Evolutionary conservation across 2,113 vertebrate species (phyloP).

Genomic region (Hoplias malabaricus): DNA sequence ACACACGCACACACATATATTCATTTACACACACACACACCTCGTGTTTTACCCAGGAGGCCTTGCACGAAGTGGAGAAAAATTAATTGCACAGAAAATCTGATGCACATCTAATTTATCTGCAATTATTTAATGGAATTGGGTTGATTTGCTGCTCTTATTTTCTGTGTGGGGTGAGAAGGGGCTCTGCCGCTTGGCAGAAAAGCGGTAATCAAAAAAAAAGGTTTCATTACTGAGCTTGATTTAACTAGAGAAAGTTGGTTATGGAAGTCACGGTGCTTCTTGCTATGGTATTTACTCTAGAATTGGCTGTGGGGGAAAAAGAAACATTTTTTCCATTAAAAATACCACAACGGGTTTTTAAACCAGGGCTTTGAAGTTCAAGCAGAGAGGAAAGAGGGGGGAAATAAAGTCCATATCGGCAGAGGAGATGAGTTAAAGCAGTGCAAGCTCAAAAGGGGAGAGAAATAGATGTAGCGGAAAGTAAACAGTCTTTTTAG

Average conservation of each 20-base stretch:
- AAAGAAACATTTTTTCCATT: conserved; percentile 58
- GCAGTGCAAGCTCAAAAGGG: conserved; percentile 16
- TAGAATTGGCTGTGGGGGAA: conserved; percentile 58
- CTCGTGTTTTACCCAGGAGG: conserved; percentile 47
- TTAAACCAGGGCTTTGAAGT: conserved; percentile 61
- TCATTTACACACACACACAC: conserved; percentile 25
- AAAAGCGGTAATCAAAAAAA: conserved; percentile 60
- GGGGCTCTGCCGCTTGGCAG: conserved; percentile 48
- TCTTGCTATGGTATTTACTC: conserved; percentile 50
- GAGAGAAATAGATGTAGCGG: conserved; percentile 14
- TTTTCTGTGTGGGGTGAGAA: conserved; percentile 39
- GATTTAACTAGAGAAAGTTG: conserved; percentile 55
- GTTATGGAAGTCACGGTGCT: conserved; percentile 51
- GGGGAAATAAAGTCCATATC: conserved; percentile 13
- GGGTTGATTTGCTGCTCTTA: conserved; percentile 47
- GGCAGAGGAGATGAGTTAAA: conserved; percentile 27
- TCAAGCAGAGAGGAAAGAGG: conserved; percentile 45
- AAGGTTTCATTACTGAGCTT: conserved; percentile 64
- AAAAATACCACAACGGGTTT: conserved; percentile 60
- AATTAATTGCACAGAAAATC: conserved; percentile 65
- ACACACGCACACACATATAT: conserved; percentile 3
- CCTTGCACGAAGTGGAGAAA: conserved; percentile 43
- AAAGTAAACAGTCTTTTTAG: conserved; percentile 46
- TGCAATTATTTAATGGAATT: conserved; percentile 70
- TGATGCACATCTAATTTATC: conserved; percentile 63